Evolutionary conservation across 1,140 invertebrate genomes (phyloP).

Genomic region (Thaumetopoea pityocampa): DNA sequence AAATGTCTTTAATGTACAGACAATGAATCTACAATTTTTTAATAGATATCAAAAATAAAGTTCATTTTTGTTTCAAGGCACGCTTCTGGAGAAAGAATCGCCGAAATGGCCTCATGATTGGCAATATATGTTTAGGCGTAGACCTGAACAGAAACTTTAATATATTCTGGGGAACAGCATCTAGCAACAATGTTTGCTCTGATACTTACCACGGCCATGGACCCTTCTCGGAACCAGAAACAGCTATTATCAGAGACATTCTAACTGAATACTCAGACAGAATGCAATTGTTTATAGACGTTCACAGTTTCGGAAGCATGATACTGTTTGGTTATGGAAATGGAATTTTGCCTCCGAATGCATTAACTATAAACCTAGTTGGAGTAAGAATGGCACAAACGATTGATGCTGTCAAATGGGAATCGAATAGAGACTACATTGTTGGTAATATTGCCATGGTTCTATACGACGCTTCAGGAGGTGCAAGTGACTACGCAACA

Average conservation of each 20-base stretch:
- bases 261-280: constrained; percentile 42
- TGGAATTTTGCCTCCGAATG: constrained; percentile 69
- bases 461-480: constrained; percentile 44
- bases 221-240: constrained; percentile 85
- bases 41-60: not conserved
- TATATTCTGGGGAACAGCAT: constrained; percentile 70
- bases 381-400: constrained; percentile 58
- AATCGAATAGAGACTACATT: constrained; percentile 51
- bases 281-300: constrained; percentile 76
- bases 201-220: constrained; percentile 81
- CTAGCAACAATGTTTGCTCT: constrained; percentile 76
- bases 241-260: constrained; percentile 55
- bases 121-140: constrained; percentile 70
- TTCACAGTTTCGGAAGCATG: constrained; percentile 81
- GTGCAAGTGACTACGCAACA: constrained; percentile 34
- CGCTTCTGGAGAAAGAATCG: constrained; percentile 80
- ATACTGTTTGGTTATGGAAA: constrained; percentile 81
- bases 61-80: constrained; percentile 34
- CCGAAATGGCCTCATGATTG: constrained; percentile 31
- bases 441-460: constrained; percentile 76
- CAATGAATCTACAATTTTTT: not conserved
- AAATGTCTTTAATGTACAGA: too few species aligned
- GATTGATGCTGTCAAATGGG: constrained; percentile 42
- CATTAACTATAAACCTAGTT: constrained; percentile 42
- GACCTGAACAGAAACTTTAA: constrained; percentile 81